Evolutionary conservation across 2,113 vertebrate species (phyloP).

Genomic region (Petromus typicus): DNA sequence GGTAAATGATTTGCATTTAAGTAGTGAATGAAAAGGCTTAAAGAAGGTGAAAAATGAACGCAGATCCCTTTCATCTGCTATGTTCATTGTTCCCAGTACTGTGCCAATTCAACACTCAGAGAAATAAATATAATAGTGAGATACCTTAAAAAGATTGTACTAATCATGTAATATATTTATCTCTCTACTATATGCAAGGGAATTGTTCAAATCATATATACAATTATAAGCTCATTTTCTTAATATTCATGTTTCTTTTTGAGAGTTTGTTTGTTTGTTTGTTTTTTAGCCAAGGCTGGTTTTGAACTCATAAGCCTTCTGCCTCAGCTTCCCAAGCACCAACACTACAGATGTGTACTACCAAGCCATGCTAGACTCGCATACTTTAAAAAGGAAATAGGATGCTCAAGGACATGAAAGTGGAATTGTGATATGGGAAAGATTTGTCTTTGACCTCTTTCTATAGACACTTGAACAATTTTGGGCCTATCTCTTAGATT

Average conservation of each 20-base stretch:
- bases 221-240: not conserved
- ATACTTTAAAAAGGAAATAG: not conserved
- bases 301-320: not conserved
- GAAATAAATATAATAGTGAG: slow-evolving; percentile 24
- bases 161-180: slow-evolving; percentile 39
- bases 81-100: not conserved
- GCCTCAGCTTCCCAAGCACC: not conserved
- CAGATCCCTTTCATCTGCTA: not conserved
- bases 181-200: not conserved
- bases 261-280: not conserved
- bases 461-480: not conserved
- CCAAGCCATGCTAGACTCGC: not conserved
- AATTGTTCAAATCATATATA: not conserved
- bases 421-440: not conserved
- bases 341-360: not conserved
- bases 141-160: slow-evolving; percentile 26
- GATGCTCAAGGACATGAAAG: not conserved
- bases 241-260: not conserved
- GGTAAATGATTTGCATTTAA: slow-evolving; percentile 12
- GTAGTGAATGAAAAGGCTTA: slow-evolving; percentile 18
- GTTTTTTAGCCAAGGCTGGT: not conserved
- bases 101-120: not conserved
- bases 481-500: not conserved
- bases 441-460: not conserved
- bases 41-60: not conserved